Evolutionary conservation across 2,797 vertebrate genomes (phyloP).

Genomic region (Pseudomugil gertrudae): DNA sequence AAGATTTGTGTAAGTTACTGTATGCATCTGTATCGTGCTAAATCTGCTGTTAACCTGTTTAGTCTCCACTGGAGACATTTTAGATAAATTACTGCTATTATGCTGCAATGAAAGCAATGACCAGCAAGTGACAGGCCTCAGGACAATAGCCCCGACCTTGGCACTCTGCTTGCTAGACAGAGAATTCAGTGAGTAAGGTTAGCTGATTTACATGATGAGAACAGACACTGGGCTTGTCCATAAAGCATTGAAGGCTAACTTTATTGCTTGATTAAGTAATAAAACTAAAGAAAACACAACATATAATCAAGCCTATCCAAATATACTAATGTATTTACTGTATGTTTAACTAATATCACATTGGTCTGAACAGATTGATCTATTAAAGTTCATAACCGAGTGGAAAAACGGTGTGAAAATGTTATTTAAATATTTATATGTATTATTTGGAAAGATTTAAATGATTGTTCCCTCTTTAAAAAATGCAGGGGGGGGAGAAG

Average conservation of each 20-base stretch:
- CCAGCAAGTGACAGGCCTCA: conserved; percentile 51
- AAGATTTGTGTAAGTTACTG: conserved; percentile 6
- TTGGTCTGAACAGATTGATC: background rate
- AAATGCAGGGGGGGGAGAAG: conserved; percentile 25
- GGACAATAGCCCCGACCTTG: conserved; percentile 73
- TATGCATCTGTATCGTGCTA: background rate
- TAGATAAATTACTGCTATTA: conserved; percentile 69
- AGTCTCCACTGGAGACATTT: conserved; percentile 44
- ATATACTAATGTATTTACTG: background rate
- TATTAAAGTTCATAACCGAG: background rate
- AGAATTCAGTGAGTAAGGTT: conserved; percentile 41
- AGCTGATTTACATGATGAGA: conserved; percentile 37
- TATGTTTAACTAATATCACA: background rate
- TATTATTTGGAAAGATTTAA: conserved; percentile 20
- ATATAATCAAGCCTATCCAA: background rate
- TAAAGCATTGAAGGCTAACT: conserved; percentile 15
- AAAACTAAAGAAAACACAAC: background rate
- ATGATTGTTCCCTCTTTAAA: conserved; percentile 13
- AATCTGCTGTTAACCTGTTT: conserved; percentile 28
- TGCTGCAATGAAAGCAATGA: conserved; percentile 48
- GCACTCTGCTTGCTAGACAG: conserved; percentile 55
- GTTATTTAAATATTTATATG: conserved; percentile 2
- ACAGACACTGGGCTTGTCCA: conserved; percentile 22
- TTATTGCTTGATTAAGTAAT: conserved; percentile 4
- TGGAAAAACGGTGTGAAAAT: background rate